A percentile compares a stretch with the other conserved stretches of the same genome.
Conservation (phyloP, 2,888 invertebrate genomes). For the Caenorhabditis macrosperma region DNA sequence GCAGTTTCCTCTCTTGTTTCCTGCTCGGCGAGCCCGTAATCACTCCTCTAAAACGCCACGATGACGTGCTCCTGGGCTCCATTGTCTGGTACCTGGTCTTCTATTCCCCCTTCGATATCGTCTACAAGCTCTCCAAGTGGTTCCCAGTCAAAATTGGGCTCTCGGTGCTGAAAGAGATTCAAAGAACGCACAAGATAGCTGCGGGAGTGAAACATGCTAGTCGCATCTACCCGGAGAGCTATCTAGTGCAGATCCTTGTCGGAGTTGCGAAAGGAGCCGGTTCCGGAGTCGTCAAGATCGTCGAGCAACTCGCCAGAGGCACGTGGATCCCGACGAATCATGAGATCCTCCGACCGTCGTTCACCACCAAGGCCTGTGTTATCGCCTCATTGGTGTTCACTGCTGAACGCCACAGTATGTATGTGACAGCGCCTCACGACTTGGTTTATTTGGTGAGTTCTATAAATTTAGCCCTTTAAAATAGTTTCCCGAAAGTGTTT, state of each 20-base stretch:
- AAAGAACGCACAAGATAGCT: constrained; percentile 83
- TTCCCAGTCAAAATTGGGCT: constrained; percentile 74
- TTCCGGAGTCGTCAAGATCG: constrained; percentile 92
- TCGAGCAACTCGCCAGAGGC: constrained; percentile 95
- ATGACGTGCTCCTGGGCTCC: constrained; percentile 86
- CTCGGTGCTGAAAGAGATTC: constrained; percentile 75
- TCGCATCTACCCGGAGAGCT: constrained; percentile 95
- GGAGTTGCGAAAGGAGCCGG: constrained; percentile 93
- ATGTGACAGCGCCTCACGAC: constrained; percentile 96
- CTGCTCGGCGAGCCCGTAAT: constrained; percentile 96
- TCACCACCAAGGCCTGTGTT: constrained; percentile 87
- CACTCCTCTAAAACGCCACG: constrained; percentile 95
- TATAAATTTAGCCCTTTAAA: no score
- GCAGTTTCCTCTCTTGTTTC: constrained; percentile 92
- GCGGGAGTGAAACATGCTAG: constrained; percentile 97
- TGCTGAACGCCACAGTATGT: constrained; percentile 94
- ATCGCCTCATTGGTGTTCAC: constrained; percentile 96
- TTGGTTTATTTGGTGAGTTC: constrained; percentile 93
- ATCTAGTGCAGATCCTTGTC: constrained; percentile 93
- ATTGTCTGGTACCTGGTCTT: constrained; percentile 89
- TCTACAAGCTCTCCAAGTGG: constrained; percentile 89
- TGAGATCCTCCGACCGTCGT: constrained; percentile 98
- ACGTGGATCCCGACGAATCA: constrained; percentile 98
- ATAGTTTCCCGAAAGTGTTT: neutral
- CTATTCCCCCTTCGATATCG: constrained; percentile 97